Percentiles rank a stretch among this genome's conserved stretches.
phyloP scores from a whole-genome alignment of 2,888 invertebrate species.

The Drosophila recens region DNA sequence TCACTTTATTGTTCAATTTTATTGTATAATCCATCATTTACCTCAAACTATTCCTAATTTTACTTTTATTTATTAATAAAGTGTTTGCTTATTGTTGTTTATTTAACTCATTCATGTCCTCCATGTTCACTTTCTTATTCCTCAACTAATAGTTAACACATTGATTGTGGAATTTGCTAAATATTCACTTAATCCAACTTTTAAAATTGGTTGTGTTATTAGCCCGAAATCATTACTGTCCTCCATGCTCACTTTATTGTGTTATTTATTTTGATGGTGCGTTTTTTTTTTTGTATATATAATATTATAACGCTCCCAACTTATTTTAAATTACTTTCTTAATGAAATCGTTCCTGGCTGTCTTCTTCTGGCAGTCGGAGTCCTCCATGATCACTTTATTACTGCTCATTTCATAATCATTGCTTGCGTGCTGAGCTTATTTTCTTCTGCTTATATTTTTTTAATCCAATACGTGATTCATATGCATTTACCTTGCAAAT shows the following conservation, averaged over 20 bases:
- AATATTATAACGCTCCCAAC: background rate
- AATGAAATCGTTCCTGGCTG: background rate
- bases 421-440: too few species aligned
- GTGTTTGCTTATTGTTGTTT: too few species aligned
- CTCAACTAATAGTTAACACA: background rate
- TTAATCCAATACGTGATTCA: too few species aligned
- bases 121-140: background rate
- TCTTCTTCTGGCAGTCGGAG: background rate
- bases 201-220: background rate
- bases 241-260: background rate
- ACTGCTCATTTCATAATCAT: too few species aligned
- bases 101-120: background rate
- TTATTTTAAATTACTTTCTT: too few species aligned
- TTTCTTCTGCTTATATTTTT: too few species aligned
- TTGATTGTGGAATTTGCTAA: background rate
- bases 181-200: background rate
- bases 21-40: background rate
- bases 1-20: background rate
- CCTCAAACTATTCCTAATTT: background rate
- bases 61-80: background rate
- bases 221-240: background rate
- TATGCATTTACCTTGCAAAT: too few species aligned
- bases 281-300: background rate
- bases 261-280: background rate
- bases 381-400: constrained; percentile 1